Evolutionary conservation across 2,113 vertebrate genomes (phyloP).

Genomic region (Miniopterus natalensis): DNA sequence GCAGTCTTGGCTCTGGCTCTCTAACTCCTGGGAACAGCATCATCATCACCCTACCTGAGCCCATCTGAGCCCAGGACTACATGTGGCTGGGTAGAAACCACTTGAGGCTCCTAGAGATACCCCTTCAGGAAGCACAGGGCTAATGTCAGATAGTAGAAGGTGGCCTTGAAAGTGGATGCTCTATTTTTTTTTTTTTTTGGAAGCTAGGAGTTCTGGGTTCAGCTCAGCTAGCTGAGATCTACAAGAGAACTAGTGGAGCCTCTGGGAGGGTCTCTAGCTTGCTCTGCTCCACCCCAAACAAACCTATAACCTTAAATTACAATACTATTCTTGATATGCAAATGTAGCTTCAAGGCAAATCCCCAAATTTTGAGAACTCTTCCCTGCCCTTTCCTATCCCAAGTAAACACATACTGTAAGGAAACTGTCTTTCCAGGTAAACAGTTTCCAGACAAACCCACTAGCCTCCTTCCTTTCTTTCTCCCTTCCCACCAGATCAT

Average conservation of each 20-base stretch:
- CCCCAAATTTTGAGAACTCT: slow-evolving; percentile 5
- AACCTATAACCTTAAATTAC: slow-evolving; percentile 24
- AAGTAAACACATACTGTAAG: slow-evolving; percentile 43
- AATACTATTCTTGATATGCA: background rate
- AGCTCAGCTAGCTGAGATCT: background rate
- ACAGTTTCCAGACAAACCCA: slow-evolving; percentile 2
- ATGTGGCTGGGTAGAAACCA: background rate
- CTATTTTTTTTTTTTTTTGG: background rate
- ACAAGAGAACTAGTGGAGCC: background rate
- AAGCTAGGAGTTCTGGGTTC: background rate
- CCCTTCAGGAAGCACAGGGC: background rate
- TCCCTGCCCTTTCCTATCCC: background rate
- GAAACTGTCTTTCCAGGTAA: slow-evolving; percentile 21
- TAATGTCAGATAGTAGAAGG: slow-evolving; percentile 13
- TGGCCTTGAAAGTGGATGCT: background rate
- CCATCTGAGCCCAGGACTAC: background rate
- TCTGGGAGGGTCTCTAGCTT: slow-evolving; percentile 33
- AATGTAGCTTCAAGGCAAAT: slow-evolving; percentile 21
- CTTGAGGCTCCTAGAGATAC: background rate
- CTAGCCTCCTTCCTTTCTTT: background rate
- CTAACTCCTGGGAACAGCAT: slow-evolving; percentile 17
- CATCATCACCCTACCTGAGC: background rate
- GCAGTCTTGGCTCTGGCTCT: slow-evolving; percentile 39
- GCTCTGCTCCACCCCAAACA: background rate
- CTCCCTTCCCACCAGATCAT: background rate